Conservation (phyloP, 1,140 invertebrate genomes). For the Solenopsis fugax region DNA sequence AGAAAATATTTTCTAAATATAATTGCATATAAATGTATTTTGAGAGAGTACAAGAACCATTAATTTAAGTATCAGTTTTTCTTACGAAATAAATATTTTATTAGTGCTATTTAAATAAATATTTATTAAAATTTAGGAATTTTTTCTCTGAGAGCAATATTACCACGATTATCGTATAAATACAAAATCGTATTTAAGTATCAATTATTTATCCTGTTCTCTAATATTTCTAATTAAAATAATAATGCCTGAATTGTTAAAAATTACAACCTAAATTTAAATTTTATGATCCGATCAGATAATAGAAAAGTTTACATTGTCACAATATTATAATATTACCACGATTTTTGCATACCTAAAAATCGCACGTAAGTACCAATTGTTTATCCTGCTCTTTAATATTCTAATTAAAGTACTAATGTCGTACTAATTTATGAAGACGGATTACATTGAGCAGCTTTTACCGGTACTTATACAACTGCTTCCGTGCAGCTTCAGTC, state of each 20-base stretch:
- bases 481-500: background rate
- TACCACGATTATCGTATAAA: background rate
- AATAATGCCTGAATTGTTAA: too few relatives aligned
- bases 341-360: background rate
- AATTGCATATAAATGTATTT: too few relatives aligned
- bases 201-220: too few relatives aligned
- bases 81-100: too few relatives aligned
- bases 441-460: background rate
- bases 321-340: background rate
- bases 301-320: background rate
- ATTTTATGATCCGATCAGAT: background rate
- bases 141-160: background rate
- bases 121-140: too few relatives aligned
- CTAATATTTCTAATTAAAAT: too few relatives aligned
- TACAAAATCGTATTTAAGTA: background rate
- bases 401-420: background rate
- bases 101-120: too few relatives aligned
- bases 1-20: too few relatives aligned
- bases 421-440: background rate
- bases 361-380: background rate
- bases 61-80: too few relatives aligned
- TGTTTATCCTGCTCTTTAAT: background rate
- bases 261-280: background rate
- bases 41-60: too few relatives aligned
- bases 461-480: constrained; percentile 3